Evolutionary conservation across 2,888 invertebrate genomes (phyloP).

Genomic region (Ornithoptera priamus): DNA sequence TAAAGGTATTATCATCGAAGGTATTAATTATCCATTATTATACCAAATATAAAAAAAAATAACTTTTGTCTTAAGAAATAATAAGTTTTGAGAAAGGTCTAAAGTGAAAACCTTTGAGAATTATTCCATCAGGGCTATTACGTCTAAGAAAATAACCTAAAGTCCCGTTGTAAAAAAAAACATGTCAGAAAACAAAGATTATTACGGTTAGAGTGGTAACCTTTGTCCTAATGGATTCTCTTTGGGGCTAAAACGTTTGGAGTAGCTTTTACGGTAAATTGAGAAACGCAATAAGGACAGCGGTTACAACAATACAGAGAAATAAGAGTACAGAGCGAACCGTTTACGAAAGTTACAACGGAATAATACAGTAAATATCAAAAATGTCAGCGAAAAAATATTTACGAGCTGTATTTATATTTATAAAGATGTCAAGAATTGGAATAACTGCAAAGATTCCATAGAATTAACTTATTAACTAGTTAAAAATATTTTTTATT

Average conservation of each 20-base stretch:
- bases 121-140: background rate
- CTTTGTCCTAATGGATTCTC: constrained; percentile 17
- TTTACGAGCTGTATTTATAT: too few species aligned
- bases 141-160: background rate
- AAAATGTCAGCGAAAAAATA: too few species aligned
- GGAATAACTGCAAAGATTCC: too few species aligned
- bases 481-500: too few species aligned
- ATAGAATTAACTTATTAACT: too few species aligned
- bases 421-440: too few species aligned
- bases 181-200: background rate
- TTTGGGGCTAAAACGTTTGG: constrained; percentile 7
- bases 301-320: background rate
- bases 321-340: constrained; percentile 2
- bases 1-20: too few species aligned
- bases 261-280: constrained; percentile 16
- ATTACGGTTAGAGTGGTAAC: constrained; percentile 6
- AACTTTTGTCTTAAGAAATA: too few species aligned
- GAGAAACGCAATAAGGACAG: constrained; percentile 10
- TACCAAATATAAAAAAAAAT: too few species aligned
- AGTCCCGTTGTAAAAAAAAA: background rate
- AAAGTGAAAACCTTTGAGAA: background rate
- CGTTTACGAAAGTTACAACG: background rate
- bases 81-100: background rate
- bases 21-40: too few species aligned
- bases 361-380: background rate